These are phyloP conservation scores for Bimastos eiseni DNA, from an alignment of 2,888 invertebrate genomes.

Conservation along the genomic window DNA sequence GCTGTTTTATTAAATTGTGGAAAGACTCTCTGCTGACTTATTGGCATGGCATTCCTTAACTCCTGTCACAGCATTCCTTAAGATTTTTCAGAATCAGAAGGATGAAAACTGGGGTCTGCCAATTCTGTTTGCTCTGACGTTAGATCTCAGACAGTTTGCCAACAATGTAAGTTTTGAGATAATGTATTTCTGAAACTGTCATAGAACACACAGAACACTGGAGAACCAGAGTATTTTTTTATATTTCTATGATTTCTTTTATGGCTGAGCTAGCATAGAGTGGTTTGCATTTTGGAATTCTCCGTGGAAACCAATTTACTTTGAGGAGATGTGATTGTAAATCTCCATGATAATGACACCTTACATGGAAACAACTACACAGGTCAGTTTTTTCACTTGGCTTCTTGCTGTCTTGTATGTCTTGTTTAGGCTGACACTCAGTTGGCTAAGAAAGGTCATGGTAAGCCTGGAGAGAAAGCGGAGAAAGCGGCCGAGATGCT, in stretches of 20 bases:
- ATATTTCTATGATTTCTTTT: background rate
- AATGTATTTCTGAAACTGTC: background rate
- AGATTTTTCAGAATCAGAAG: conserved; percentile 81
- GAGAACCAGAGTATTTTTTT: no score
- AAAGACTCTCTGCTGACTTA: background rate
- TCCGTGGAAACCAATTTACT: background rate
- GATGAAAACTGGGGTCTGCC: conserved; percentile 97
- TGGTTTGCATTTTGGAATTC: background rate
- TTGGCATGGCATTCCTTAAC: background rate
- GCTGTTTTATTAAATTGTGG: background rate
- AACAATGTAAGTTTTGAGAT: conserved; percentile 60
- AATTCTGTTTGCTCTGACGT: conserved; percentile 84
- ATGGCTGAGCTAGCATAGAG: no score
- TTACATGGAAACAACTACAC: no score
- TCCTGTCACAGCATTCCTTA: conserved; percentile 69
- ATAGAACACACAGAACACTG: no score
- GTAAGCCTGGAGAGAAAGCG: conserved; percentile 70
- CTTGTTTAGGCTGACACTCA: conserved; percentile 73
- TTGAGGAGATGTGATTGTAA: background rate
- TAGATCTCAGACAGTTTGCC: conserved; percentile 79
- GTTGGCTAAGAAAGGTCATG: conserved; percentile 56
- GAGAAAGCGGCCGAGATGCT: conserved; percentile 92
- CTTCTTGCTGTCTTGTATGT: background rate
- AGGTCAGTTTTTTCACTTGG: background rate
- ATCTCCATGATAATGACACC: no score